phyloP scores from a whole-genome alignment of 92 coral and sea anemone species.

The Epizoanthus fatuus region DNA sequence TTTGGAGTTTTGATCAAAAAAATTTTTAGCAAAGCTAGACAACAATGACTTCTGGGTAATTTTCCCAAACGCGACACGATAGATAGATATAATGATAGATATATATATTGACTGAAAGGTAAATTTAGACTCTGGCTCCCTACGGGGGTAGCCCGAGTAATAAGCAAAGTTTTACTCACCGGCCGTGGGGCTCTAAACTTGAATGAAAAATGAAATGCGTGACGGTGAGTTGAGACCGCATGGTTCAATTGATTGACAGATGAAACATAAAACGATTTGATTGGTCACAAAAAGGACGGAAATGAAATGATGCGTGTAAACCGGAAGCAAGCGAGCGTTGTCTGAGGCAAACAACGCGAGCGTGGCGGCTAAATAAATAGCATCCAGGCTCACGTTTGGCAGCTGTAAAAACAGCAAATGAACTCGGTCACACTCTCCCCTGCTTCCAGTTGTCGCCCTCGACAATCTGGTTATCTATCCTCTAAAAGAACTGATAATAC shows the following conservation, averaged over 20 bases:
- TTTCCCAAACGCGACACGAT: too few relatives aligned
- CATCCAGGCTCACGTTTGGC: constrained; percentile 13
- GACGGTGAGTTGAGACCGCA: too few relatives aligned
- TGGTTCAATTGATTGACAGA: constrained; percentile 16
- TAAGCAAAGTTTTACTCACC: constrained; percentile 10
- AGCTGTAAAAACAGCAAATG: constrained; percentile 4
- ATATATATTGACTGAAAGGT: constrained; percentile 9
- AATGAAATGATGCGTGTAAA: background rate
- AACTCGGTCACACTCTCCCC: constrained; percentile 51
- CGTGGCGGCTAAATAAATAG: constrained; percentile 17
- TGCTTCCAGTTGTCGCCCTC: constrained; percentile 48
- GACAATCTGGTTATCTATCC: constrained; percentile 21
- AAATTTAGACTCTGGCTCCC: background rate
- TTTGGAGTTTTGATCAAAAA: too few relatives aligned
- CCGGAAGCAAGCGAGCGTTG: constrained; percentile 27
- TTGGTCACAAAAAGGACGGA: background rate
- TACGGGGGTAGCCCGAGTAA: too few relatives aligned
- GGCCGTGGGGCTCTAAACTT: background rate
- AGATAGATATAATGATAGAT: too few relatives aligned
- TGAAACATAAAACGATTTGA: background rate
- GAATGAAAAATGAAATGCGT: background rate
- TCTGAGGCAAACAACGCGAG: constrained; percentile 5
- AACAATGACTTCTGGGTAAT: too few relatives aligned
- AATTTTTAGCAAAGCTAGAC: too few relatives aligned
- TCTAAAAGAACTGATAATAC: constrained; percentile 5